phyloP scores from a whole-genome alignment of 2,113 vertebrate genomes.

The Lepus americanus region DNA sequence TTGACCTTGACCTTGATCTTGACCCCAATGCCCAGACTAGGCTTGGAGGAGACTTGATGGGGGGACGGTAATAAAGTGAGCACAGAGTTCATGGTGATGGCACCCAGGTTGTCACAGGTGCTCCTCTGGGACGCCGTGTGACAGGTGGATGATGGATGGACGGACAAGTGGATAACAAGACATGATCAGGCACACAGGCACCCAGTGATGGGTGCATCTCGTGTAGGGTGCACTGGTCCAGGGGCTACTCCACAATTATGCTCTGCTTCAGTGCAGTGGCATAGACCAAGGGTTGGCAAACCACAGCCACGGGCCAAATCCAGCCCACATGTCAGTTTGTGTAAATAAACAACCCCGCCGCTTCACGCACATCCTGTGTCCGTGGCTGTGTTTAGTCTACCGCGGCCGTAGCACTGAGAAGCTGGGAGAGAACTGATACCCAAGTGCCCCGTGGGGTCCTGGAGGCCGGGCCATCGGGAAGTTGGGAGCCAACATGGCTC shows the following conservation, averaged over 20 bases:
- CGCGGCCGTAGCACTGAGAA: not conserved
- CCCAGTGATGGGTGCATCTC: not conserved
- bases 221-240: accelerated
- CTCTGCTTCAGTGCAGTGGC: not conserved
- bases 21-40: no score
- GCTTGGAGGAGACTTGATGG: no score
- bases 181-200: not conserved
- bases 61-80: no score
- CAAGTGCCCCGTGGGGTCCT: not conserved
- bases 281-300: not conserved
- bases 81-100: no score
- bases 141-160: no score
- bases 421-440: not conserved
- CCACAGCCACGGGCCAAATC: not conserved
- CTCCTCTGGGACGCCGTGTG: no score
- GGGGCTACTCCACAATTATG: accelerated
- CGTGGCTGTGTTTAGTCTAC: not conserved
- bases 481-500: not conserved
- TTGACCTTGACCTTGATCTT: no score
- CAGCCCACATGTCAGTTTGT: not conserved
- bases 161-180: no score
- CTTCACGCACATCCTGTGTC: not conserved
- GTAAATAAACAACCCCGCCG: not conserved
- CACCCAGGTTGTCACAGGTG: no score
- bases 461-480: not conserved